These are phyloP conservation scores for Stegodyphus dumicola DNA, from an alignment of 1,140 invertebrate species.

Conservation along the genomic window DNA sequence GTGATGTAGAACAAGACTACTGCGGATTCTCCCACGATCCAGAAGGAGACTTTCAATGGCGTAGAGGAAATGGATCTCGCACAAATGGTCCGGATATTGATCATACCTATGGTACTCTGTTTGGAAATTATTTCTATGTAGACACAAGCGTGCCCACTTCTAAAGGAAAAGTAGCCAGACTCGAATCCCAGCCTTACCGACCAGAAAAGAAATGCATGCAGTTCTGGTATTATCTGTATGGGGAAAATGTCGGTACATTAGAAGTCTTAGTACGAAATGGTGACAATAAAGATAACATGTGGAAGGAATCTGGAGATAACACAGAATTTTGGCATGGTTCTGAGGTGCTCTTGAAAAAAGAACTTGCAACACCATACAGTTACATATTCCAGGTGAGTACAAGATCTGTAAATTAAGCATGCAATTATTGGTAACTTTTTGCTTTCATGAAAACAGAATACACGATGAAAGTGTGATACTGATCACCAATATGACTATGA, in stretches of 20 bases:
- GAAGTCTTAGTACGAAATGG: conserved; percentile 53
- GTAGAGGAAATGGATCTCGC: conserved; percentile 22
- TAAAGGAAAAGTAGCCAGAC: conserved; percentile 33
- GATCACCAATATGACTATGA: too few species aligned
- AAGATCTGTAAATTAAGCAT: not conserved
- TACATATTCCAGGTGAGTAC: conserved; percentile 47
- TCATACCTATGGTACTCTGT: conserved; percentile 62
- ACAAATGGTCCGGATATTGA: conserved; percentile 63
- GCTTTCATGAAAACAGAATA: too few species aligned
- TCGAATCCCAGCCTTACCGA: conserved; percentile 46
- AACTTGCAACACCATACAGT: conserved; percentile 1
- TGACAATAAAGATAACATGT: conserved; percentile 23
- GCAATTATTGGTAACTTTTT: too few species aligned
- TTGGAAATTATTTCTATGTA: conserved; percentile 63
- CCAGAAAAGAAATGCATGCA: conserved; percentile 60
- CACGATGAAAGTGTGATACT: too few species aligned
- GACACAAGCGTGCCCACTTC: conserved; percentile 16
- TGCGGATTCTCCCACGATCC: conserved; percentile 55
- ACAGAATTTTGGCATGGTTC: conserved; percentile 54
- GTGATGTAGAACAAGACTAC: conserved; percentile 59
- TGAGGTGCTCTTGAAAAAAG: conserved; percentile 48
- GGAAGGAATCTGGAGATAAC: conserved; percentile 55
- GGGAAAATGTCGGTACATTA: conserved; percentile 58
- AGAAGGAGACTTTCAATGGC: conserved; percentile 44
- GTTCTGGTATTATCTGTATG: conserved; percentile 64